Conservation (phyloP, 2,113 vertebrate species). For the Leucopsar rothschildi region DNA sequence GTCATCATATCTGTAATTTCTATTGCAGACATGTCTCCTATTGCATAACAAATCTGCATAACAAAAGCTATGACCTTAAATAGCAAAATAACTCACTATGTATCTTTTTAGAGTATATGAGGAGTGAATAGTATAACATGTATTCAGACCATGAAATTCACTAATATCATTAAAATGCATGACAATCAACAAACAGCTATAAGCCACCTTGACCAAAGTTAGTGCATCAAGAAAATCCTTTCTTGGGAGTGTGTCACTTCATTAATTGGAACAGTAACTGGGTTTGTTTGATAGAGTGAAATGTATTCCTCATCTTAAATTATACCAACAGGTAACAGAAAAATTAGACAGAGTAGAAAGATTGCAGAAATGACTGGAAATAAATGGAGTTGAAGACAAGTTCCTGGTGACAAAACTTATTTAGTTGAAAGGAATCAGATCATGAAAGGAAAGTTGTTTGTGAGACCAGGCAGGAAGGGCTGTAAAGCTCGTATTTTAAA, state of each 20-base stretch:
- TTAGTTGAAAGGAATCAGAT: neutral
- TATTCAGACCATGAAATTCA: neutral
- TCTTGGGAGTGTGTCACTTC: neutral
- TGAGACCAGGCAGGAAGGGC: neutral
- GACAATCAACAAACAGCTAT: neutral
- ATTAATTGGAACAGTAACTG: neutral
- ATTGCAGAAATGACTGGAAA: neutral
- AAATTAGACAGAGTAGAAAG: neutral
- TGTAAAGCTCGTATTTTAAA: neutral
- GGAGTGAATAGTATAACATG: neutral
- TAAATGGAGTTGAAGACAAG: neutral
- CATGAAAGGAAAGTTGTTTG: neutral
- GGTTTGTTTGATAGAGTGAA: neutral
- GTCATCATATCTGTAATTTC: neutral
- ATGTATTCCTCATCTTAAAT: neutral
- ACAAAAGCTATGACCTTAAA: neutral
- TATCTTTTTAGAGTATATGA: neutral
- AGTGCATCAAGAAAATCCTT: neutral
- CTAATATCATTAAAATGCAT: neutral
- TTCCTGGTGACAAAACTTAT: neutral
- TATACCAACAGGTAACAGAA: neutral
- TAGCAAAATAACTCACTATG: neutral
- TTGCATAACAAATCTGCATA: neutral
- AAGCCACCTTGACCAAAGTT: neutral
- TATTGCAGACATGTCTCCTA: neutral